phyloP scores from a whole-genome alignment of 2,797 vertebrate species.

The Takifugu rubripes region DNA sequence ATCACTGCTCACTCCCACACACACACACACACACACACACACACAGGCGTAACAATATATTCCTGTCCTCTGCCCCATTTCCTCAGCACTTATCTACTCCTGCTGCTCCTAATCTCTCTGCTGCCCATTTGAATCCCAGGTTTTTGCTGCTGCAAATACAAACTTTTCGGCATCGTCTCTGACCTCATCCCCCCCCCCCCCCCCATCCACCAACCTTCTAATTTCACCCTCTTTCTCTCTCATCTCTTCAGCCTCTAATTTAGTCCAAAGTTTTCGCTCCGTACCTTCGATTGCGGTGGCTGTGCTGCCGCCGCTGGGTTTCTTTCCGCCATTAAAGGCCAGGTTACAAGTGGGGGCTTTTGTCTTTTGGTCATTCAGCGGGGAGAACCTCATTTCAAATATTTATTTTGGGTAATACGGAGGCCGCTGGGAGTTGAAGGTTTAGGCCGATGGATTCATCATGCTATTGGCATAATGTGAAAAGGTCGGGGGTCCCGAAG shows the following conservation, averaged over 20 bases:
- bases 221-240: conserved; percentile 27
- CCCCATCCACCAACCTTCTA: conserved; percentile 31
- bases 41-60: conserved; percentile 23
- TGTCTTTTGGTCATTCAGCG: conserved; percentile 44
- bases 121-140: conserved; percentile 35
- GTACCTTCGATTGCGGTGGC: too few relatives aligned
- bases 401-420: conserved; percentile 59
- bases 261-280: neutral
- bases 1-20: conserved; percentile 24
- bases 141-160: conserved; percentile 43
- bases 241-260: conserved; percentile 17
- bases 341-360: conserved; percentile 8
- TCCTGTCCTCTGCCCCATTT: conserved; percentile 41
- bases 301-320: conserved; percentile 22
- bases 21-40: conserved; percentile 25
- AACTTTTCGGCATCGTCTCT: conserved; percentile 31
- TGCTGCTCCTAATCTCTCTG: conserved; percentile 47
- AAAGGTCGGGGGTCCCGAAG: conserved; percentile 74
- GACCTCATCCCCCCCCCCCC: conserved; percentile 35
- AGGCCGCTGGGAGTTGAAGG: conserved; percentile 36
- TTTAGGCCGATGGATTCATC: conserved; percentile 69
- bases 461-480: conserved; percentile 75
- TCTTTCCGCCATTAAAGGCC: neutral
- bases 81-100: conserved; percentile 45
- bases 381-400: conserved; percentile 50